phyloP scores from a whole-genome alignment of 2,888 invertebrate species.

The Trissolcus japonicus region DNA sequence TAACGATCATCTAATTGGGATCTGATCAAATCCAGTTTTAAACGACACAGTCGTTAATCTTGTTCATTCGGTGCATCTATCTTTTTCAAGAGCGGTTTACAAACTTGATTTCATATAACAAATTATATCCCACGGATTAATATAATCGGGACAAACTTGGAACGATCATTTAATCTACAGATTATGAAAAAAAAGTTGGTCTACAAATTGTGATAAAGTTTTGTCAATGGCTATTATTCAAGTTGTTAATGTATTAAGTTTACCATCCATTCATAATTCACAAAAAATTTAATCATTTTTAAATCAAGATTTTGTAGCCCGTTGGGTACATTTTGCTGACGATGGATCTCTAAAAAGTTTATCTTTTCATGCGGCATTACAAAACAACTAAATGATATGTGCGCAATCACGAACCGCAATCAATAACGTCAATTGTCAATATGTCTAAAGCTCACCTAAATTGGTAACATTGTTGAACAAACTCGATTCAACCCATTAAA shows the following conservation, averaged over 20 bases:
- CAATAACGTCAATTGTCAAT: slow-evolving; percentile 31
- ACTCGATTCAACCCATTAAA: neutral
- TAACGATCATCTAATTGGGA: slow-evolving; percentile 37
- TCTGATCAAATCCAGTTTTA: slow-evolving; percentile 34
- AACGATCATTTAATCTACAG: slow-evolving; percentile 23
- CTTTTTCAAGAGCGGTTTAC: slow-evolving; percentile 42
- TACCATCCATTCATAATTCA: neutral
- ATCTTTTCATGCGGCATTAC: neutral
- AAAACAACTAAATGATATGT: slow-evolving; percentile 20
- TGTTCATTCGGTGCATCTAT: slow-evolving; percentile 37
- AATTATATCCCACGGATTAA: slow-evolving; percentile 29
- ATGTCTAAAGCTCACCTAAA: slow-evolving; percentile 15
- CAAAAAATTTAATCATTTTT: neutral
- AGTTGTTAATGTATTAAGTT: neutral
- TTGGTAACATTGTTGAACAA: slow-evolving; percentile 9
- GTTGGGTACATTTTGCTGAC: too few relatives aligned
- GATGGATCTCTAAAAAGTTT: neutral
- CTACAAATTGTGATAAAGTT: too few relatives aligned
- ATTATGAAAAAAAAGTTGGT: neutral
- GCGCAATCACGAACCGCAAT: slow-evolving; percentile 28
- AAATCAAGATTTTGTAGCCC: too few relatives aligned
- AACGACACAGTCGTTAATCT: slow-evolving; percentile 44
- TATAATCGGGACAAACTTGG: slow-evolving; percentile 35
- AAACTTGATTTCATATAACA: slow-evolving; percentile 43
- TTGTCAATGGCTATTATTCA: neutral